These are phyloP conservation scores for Scolopax mira DNA, from an alignment of 2,113 vertebrate species.

Conservation along the genomic window DNA sequence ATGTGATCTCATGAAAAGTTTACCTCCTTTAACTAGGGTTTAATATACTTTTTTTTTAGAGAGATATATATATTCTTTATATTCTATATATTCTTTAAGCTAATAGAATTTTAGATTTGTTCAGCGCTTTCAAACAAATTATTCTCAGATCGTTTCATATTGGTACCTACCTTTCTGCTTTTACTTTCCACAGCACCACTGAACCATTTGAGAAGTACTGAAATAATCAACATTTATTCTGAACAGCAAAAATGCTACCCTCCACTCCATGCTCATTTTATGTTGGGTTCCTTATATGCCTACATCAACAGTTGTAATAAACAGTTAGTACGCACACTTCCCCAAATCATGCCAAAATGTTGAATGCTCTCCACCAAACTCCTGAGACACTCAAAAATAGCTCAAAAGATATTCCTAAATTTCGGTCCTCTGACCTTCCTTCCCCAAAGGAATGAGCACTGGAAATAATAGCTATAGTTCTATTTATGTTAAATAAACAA, in stretches of 20 bases:
- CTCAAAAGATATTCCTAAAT: background rate
- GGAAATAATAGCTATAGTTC: background rate
- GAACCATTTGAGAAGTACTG: background rate
- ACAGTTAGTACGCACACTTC: background rate
- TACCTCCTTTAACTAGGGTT: background rate
- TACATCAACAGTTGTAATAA: background rate
- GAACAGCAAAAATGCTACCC: background rate
- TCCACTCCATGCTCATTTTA: background rate
- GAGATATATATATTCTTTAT: background rate
- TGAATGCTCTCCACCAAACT: background rate
- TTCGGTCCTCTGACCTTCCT: background rate
- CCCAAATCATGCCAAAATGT: background rate
- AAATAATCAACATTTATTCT: background rate
- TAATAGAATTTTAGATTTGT: background rate
- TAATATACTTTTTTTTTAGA: background rate
- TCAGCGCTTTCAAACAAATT: background rate
- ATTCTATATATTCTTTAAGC: background rate
- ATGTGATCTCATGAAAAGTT: background rate
- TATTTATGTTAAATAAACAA: background rate
- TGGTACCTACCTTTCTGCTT: slow-evolving; percentile 1
- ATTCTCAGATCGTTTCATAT: background rate
- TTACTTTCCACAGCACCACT: slow-evolving; percentile 28
- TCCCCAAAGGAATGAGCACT: background rate
- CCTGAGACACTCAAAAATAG: background rate
- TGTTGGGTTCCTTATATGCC: background rate